Conservation (phyloP, 2,797 vertebrate genomes). For the Premnoplex brunnescens region DNA sequence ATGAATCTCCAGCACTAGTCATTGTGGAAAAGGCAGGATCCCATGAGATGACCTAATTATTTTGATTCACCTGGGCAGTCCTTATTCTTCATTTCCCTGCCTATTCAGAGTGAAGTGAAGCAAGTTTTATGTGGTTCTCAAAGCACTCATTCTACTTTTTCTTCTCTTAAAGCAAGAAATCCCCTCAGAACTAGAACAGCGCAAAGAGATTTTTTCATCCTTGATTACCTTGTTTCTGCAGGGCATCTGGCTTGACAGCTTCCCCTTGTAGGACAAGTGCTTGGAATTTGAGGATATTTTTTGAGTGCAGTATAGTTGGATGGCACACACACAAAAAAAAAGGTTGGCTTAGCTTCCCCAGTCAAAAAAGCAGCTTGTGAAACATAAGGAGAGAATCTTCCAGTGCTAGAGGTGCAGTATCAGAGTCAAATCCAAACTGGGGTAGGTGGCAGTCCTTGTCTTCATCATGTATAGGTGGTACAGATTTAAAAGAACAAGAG, state of each 20-base stretch:
- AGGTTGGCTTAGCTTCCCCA: not conserved
- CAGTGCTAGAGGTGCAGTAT: not conserved
- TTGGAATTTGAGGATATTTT: not conserved
- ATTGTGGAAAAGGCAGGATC: not conserved
- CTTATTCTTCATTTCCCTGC: not conserved
- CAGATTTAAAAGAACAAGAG: not conserved
- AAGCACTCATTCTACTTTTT: not conserved
- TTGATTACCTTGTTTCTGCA: not conserved
- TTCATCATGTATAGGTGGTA: not conserved
- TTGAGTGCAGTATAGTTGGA: not conserved
- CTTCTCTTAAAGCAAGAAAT: not conserved
- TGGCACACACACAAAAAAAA: not conserved
- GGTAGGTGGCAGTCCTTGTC: not conserved
- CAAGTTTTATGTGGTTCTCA: not conserved
- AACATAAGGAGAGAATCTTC: not conserved
- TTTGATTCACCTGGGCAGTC: not conserved
- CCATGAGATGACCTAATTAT: not conserved
- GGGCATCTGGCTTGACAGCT: not conserved
- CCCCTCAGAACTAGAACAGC: not conserved
- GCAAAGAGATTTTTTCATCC: not conserved
- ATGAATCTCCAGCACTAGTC: not conserved
- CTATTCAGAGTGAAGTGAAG: not conserved
- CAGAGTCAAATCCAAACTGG: not conserved
- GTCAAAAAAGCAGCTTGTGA: not conserved
- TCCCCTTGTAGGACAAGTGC: not conserved